Evolutionary conservation across 1,140 invertebrate species (phyloP).

Genomic region (Leptinotarsa undecemlineata): DNA sequence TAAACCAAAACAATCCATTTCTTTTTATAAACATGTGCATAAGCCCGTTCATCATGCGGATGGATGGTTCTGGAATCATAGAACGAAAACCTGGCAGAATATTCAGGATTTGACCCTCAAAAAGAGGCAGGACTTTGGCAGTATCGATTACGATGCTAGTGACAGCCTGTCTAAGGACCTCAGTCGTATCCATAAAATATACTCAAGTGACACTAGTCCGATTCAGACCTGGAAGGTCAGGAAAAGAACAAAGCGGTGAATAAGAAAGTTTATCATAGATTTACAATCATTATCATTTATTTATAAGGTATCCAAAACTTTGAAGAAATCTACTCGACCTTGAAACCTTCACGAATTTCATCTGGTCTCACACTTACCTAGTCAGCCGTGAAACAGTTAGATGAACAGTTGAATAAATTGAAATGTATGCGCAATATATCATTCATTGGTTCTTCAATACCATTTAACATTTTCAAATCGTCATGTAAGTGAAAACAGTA

Average conservation of each 20-base stretch:
- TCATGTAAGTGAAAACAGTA: too few relatives aligned
- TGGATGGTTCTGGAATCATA: slow-evolving; percentile 53
- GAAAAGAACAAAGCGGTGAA: not conserved
- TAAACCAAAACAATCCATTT: slow-evolving; percentile 41
- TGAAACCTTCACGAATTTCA: too few relatives aligned
- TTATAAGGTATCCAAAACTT: too few relatives aligned
- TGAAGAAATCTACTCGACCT: too few relatives aligned
- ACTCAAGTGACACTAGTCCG: not conserved
- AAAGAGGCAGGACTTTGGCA: slow-evolving; percentile 24
- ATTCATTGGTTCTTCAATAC: too few relatives aligned
- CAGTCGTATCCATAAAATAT: slow-evolving; percentile 13
- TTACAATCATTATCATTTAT: too few relatives aligned
- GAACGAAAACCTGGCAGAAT: slow-evolving; percentile 52
- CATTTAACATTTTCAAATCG: too few relatives aligned
- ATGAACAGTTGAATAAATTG: too few relatives aligned
- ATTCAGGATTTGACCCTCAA: slow-evolving; percentile 36
- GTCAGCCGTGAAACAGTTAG: too few relatives aligned
- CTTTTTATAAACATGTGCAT: slow-evolving; percentile 50
- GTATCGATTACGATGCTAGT: slow-evolving; percentile 12
- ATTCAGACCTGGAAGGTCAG: not conserved
- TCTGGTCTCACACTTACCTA: too few relatives aligned
- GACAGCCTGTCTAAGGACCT: slow-evolving; percentile 8
- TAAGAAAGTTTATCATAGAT: too few relatives aligned
- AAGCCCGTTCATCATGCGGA: slow-evolving; percentile 50
- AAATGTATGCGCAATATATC: too few relatives aligned